Conservation (phyloP, 1,140 invertebrate genomes). For the Sycobia sp. region DNA sequence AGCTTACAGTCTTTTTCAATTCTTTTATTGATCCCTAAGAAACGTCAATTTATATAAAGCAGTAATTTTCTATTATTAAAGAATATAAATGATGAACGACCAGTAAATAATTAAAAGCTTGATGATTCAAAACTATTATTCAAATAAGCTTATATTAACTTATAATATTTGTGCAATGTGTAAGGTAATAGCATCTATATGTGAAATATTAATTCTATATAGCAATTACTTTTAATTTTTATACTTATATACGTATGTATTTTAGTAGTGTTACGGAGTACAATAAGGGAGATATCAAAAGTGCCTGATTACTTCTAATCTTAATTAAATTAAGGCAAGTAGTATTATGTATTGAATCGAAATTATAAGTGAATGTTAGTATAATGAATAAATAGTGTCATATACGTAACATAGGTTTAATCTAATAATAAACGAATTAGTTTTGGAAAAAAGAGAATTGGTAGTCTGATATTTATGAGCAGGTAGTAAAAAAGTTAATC, state of each 20-base stretch:
- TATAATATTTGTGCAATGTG: no score
- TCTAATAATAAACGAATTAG: neutral
- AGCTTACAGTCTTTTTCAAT: no score
- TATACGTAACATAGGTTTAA: no score
- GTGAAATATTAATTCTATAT: no score
- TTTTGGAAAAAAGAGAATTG: neutral
- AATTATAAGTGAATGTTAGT: neutral
- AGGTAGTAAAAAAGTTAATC: neutral
- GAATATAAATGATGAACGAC: neutral
- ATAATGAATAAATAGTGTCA: no score
- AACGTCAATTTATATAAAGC: neutral
- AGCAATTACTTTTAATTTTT: constrained; percentile 24
- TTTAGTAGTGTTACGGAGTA: constrained; percentile 4
- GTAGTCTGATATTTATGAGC: neutral
- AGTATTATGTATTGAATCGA: constrained; percentile 1
- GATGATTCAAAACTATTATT: no score
- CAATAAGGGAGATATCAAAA: constrained; percentile 11
- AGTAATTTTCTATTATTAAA: neutral
- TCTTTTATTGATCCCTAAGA: no score
- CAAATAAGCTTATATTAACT: no score
- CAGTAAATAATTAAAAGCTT: neutral
- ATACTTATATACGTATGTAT: constrained; percentile 9
- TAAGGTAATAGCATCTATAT: no score
- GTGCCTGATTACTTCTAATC: constrained; percentile 28
- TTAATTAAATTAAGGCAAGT: constrained; percentile 16